Base-by-base conservation (phyloP, 2,888 invertebrate species). In the Disparrhopalites patrizii region DNA sequence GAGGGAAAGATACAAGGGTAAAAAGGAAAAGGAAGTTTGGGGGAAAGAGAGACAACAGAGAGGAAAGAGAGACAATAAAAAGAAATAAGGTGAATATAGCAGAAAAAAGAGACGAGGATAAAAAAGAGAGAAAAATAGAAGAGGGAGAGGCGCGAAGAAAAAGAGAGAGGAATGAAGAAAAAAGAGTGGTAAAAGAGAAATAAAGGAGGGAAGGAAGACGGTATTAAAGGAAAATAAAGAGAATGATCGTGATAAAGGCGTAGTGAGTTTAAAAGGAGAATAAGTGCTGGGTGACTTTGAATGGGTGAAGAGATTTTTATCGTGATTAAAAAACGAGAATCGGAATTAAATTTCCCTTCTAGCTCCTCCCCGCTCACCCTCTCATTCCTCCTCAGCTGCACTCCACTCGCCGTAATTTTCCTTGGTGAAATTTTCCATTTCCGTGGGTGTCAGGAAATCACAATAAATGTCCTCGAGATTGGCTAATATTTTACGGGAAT, bases 371-470 rank as follows among this genome's bases (percentile, higher is more conserved):
- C 62, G 40, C n/a, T 31, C 62, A 52, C 58, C 63, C 40, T 36
- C 33, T n/a, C n/a, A n/a, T 70, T 69, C 66, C 60, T 36, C 50
- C 60, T 38, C 56, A 25, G 47, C 54, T 51, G 13, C 18, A 18
- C 20, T 25, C 54, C 33, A 27, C 25, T 13, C 27, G 13, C 62
- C 52, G 55, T 55, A 63, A 55, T 63, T 63, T 63, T 36, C 30
- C 47, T 61, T 27, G 43, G 40, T 52, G 67, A 70, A 70, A 70
- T 68, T 70, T 72, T 63, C 72, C 71, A 74, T 74, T 74, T 74
- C 74, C 74, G 56, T 40, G 52, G 62, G 71, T 72, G 74, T 73
- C 70, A 72, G 70, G 74, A 74, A 74, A 74, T 74, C 73, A 74
- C 73, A 73, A 74, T 74, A 73, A 74, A 73, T 68, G 74, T 73